A percentile compares a stretch with the other conserved stretches of the same genome.
phyloP scores from a whole-genome alignment of 2,888 invertebrate genomes.

The Atethmia centrago region DNA sequence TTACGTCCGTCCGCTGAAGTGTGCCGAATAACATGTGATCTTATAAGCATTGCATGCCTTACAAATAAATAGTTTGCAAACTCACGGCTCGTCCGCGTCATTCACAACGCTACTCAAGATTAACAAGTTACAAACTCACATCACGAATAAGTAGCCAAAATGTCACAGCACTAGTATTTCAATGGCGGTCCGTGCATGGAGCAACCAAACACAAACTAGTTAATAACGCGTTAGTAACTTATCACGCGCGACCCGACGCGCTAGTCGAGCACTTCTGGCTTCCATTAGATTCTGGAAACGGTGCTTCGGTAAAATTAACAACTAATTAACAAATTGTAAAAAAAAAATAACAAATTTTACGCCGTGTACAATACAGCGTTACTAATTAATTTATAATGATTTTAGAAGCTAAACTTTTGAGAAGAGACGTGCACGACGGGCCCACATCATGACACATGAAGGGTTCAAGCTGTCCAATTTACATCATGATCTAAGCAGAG shows the following conservation, averaged over 20 bases:
- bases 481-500: slow-evolving; percentile 21
- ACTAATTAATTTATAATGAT: background rate
- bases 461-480: slow-evolving; percentile 12
- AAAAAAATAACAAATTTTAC: background rate
- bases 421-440: background rate
- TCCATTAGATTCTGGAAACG: slow-evolving; percentile 2
- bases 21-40: background rate
- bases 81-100: background rate
- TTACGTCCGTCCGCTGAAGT: background rate
- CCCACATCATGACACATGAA: background rate
- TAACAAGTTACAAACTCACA: background rate
- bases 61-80: background rate
- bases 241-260: background rate
- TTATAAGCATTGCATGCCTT: background rate
- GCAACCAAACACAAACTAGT: slow-evolving; percentile 8
- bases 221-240: slow-evolving; percentile 3
- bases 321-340: background rate
- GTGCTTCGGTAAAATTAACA: background rate
- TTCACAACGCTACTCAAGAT: background rate
- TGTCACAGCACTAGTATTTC: background rate
- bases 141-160: background rate
- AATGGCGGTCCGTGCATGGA: background rate
- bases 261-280: background rate
- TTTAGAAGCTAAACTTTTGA: background rate
- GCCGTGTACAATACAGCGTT: too few relatives aligned